These are phyloP conservation scores for Thera britannica DNA, from an alignment of 2,888 invertebrate genomes.

Conservation along the genomic window DNA sequence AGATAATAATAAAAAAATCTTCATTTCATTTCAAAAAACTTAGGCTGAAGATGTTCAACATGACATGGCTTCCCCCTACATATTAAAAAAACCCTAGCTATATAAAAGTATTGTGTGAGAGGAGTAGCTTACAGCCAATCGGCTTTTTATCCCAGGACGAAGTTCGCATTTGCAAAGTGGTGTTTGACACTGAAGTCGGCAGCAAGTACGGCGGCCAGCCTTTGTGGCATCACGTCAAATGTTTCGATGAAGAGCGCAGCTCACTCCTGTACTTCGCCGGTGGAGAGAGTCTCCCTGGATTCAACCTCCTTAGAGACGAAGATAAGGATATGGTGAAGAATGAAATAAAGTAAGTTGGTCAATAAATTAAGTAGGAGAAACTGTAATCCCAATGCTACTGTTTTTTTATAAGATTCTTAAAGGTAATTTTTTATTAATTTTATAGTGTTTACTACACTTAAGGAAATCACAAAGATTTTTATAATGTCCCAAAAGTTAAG, in stretches of 20 bases:
- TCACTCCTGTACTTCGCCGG: slow-evolving; percentile 90
- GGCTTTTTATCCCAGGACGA: slow-evolving; percentile 80
- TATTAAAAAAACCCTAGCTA: too few relatives aligned
- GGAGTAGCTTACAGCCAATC: too few relatives aligned
- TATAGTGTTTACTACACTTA: too few relatives aligned
- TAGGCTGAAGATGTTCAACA: too few relatives aligned
- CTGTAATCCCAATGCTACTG: neutral
- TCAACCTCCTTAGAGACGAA: slow-evolving; percentile 87
- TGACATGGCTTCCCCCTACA: too few relatives aligned
- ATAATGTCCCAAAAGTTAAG: too few relatives aligned
- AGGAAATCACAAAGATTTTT: too few relatives aligned
- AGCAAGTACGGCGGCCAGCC: slow-evolving; percentile 93
- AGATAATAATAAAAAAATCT: too few relatives aligned
- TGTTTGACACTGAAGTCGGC: slow-evolving; percentile 92
- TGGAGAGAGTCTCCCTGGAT: slow-evolving; percentile 92
- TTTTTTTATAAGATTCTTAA: too few relatives aligned
- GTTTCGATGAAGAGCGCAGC: slow-evolving; percentile 90
- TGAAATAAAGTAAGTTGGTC: slow-evolving; percentile 85
- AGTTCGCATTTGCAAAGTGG: slow-evolving; percentile 92
- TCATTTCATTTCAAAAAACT: too few relatives aligned
- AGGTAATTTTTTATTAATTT: too few relatives aligned
- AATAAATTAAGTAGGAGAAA: neutral
- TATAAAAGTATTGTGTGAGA: too few relatives aligned
- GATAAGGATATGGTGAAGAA: slow-evolving; percentile 87
- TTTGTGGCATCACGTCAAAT: slow-evolving; percentile 96